Evolutionary conservation across 2,113 vertebrate species (phyloP), one percentile per base, ranked within the genome.

Genomic region (Festucalex cinctus): DNA sequence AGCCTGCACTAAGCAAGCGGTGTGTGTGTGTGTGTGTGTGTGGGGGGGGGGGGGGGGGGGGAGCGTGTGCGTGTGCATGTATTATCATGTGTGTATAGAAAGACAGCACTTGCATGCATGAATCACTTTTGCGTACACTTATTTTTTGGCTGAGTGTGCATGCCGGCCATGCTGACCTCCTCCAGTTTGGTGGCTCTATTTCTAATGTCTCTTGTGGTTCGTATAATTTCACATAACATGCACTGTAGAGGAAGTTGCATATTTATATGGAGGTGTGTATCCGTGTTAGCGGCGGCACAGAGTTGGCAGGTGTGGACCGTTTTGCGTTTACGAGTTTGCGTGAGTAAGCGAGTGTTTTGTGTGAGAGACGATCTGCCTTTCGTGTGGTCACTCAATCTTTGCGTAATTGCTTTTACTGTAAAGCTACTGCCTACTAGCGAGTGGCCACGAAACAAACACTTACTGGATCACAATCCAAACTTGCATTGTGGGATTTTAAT

Each of bases 341-440:
- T 70, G 77, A 57, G 71, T 69, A 69, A 74, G 76, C 51, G 35
- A 79, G 53, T 68, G 79, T 77, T 76, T 71, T 80, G 88, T 79
- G 78, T 88, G 81, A 84, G 83, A 83, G 79, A 56, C 54, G 13
- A 62, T 66, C 71, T 73, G 66, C 75, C 36, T 80, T 90, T 90
- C 74, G 85, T 89, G 88, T 86, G 88, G 87, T 86, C 68, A 48
- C 78, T 82, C 82, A 63, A 76, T 86, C 76, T 77, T 82, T 78
- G 74, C 83, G 82, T 86, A 88, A 85, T 82, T 89, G 88, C 83
- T 86, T 90, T 89, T 84, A 86, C 79, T 80, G 88, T 83, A 89
- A 89, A 85, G 80, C 79, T 82, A 71, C 81, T 82, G 78, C 83
- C 87, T 85, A 75, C 87, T 78, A 79, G 77, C 77, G 77, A 81